These are phyloP conservation scores for Lethenteron camtschaticum DNA, from an alignment of 2,113 vertebrate genomes.

Conservation along the genomic window DNA sequence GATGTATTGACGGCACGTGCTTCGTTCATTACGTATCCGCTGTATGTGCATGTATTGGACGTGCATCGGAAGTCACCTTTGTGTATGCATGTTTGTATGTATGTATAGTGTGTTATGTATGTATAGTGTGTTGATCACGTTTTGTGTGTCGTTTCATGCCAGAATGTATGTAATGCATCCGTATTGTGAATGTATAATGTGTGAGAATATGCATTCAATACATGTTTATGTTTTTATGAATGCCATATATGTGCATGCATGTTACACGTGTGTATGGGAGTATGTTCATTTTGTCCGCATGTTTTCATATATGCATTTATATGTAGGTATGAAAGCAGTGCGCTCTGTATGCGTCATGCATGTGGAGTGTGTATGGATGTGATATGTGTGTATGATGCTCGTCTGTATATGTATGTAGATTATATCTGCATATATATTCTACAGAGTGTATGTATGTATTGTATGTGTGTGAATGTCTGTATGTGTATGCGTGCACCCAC, in stretches of 20 bases:
- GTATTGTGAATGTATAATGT: neutral
- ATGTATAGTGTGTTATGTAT: neutral
- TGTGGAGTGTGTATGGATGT: neutral
- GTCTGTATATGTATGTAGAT: neutral
- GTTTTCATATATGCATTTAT: neutral
- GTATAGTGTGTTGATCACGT: neutral
- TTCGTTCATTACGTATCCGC: no score
- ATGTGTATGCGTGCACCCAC: neutral
- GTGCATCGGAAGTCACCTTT: neutral
- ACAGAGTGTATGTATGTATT: neutral
- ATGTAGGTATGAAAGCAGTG: conserved; percentile 14
- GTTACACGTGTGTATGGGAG: neutral
- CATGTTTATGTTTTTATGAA: no score
- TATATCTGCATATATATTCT: neutral
- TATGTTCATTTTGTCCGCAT: neutral
- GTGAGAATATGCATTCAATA: no score
- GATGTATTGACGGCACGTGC: neutral
- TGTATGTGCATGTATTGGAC: no score
- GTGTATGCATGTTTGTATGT: neutral
- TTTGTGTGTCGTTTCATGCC: no score
- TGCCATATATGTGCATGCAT: neutral
- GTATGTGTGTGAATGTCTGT: neutral
- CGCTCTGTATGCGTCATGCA: conserved; percentile 18
- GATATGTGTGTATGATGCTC: neutral
- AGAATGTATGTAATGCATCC: neutral